phyloP scores from a whole-genome alignment of 2,113 vertebrate species.

The Bucco capensis region DNA sequence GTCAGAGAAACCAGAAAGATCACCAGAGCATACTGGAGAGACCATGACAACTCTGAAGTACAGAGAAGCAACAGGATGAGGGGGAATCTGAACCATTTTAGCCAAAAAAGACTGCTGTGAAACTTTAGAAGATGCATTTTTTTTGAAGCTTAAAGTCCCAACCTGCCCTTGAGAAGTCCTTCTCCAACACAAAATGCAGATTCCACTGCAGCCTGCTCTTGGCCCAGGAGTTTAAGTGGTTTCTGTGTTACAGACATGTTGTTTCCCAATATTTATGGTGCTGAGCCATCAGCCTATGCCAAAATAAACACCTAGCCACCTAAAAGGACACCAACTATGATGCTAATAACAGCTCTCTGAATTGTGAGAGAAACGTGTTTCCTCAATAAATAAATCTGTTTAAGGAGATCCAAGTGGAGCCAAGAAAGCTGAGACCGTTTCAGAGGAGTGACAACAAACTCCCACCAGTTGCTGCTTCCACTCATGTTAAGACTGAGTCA shows the following conservation, averaged over 20 bases:
- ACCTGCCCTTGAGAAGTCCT: neutral
- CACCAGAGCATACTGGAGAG: neutral
- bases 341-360: neutral
- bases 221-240: neutral
- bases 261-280: neutral
- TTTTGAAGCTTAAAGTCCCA: neutral
- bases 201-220: neutral
- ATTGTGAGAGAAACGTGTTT: neutral
- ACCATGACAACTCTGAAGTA: neutral
- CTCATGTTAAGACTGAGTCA: neutral
- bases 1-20: neutral
- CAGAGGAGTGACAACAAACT: constrained; percentile 8
- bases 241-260: fast-evolving
- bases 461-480: constrained; percentile 4
- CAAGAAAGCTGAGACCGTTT: neutral
- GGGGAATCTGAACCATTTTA: neutral
- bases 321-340: neutral
- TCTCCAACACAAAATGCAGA: neutral
- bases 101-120: neutral
- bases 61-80: neutral
- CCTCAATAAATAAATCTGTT: neutral
- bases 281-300: neutral
- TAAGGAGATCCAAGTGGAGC: neutral
- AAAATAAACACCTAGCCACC: constrained; percentile 20
- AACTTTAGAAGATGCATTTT: neutral